Base-by-base conservation (phyloP, 2,113 vertebrate genomes). In the Numenius arquata region DNA sequence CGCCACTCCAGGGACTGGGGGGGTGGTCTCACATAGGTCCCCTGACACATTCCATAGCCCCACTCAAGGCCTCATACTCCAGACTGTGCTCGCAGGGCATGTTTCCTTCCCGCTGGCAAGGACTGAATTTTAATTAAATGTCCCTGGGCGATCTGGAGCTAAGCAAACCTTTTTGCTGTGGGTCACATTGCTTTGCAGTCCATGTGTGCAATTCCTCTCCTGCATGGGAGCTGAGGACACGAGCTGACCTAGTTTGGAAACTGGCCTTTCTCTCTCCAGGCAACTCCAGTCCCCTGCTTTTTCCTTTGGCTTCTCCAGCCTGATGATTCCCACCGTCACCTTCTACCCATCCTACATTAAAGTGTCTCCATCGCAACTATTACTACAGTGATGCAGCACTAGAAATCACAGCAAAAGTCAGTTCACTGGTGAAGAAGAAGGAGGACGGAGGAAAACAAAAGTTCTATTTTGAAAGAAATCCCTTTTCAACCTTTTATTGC, bases 11-110 rank as follows among this genome's bases (percentile, higher is more conserved):
- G 26, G 47, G 7, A 22, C n/a, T 52, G 29, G 21, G 22, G 17
- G 14, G 50, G n/a, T n/a, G 52, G 6, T 36, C 20, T 58, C 36
- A 32, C 6, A 5, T 40, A 1, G 0, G 52, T 20, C 17, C 15
- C 29, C 43, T 52, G 29, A 41, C 34, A 36, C 32, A 53, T 19
- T 10, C 34, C 19, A 14, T 53, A 47, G 14, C 32, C 41, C 26
- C 52, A 77, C 4, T 4, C 13, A 58, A 53, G 26, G 5, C 26
- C 10, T 78, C 26, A 43, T 2, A 1, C 12, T 12, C 53, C 41
- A 58, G 22, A 5, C 11, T 13, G 8, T 43, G 15, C 27, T 85
- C 32, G 12, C 30, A 41, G 18, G 15, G 4, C 2, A 5, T 43
- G 11, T 25, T 88, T 47, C 20, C 48, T 32, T 81, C 38, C 19